phyloP scores from a whole-genome alignment of 2,113 vertebrate genomes.

The Pongo abelii region DNA sequence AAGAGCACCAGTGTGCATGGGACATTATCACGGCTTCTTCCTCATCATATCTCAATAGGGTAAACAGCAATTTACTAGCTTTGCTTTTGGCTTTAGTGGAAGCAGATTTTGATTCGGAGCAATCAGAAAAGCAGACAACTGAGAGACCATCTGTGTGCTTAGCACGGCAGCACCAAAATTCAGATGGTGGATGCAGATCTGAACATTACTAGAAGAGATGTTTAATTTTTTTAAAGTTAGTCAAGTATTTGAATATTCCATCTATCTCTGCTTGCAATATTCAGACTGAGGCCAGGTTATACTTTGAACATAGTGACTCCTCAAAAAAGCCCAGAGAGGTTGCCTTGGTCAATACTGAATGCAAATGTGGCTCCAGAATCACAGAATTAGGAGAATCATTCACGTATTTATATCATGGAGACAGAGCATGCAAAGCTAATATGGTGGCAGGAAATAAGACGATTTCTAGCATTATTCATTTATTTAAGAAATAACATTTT shows the following conservation, averaged over 20 bases:
- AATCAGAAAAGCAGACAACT: constrained; percentile 53
- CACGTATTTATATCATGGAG: background rate
- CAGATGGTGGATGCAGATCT: constrained; percentile 36
- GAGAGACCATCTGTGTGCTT: constrained; percentile 56
- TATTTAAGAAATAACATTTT: background rate
- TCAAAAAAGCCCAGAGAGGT: background rate
- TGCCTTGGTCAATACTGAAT: background rate
- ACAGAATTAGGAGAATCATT: background rate
- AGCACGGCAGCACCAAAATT: constrained; percentile 31
- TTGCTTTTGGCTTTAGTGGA: constrained; percentile 47
- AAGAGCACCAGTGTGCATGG: background rate
- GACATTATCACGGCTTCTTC: constrained; percentile 18
- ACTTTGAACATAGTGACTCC: background rate
- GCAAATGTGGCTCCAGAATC: background rate
- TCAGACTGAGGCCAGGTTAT: background rate
- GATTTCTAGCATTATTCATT: background rate
- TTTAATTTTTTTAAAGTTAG: background rate
- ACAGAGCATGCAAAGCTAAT: background rate
- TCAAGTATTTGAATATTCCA: background rate
- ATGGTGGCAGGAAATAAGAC: background rate
- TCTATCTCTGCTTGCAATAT: background rate
- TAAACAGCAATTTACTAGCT: constrained; percentile 46
- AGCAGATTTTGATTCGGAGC: constrained; percentile 49
- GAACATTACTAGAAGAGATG: background rate
- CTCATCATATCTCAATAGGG: constrained; percentile 4